These are phyloP conservation scores for Bolinopsis microptera DNA, from an alignment of 37 sponge, comb jelly and placozoan genomes.

Conservation along the genomic window DNA sequence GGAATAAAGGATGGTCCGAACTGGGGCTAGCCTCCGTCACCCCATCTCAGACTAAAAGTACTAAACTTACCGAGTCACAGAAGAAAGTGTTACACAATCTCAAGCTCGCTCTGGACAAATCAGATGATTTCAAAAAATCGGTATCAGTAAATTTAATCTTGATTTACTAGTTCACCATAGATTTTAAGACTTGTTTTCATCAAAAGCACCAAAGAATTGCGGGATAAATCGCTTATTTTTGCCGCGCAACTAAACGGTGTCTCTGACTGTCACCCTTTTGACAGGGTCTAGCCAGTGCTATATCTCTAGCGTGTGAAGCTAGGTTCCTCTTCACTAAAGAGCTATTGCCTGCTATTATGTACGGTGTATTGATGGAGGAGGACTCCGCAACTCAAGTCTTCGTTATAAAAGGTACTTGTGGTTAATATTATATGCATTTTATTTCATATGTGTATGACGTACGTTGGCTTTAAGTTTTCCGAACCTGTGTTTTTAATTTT, in stretches of 20 bases:
- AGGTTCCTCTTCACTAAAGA: background rate
- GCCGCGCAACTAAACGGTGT: too few species aligned
- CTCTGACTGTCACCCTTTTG: too few species aligned
- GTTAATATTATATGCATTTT: too few species aligned
- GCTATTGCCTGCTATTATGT: background rate
- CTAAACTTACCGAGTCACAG: background rate
- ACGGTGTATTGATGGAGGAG: background rate
- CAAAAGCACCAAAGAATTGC: too few species aligned
- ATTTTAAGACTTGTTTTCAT: too few species aligned
- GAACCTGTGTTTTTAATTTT: too few species aligned
- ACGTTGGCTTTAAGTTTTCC: too few species aligned
- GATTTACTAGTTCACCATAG: too few species aligned
- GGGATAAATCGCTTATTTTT: too few species aligned
- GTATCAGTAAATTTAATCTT: too few species aligned
- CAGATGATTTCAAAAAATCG: constrained; percentile 30
- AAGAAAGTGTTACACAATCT: background rate
- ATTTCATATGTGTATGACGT: too few species aligned
- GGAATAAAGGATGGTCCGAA: background rate
- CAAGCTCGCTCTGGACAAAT: background rate
- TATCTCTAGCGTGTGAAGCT: background rate
- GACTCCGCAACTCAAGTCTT: background rate
- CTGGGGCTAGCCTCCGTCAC: background rate
- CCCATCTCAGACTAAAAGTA: background rate
- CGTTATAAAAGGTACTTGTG: background rate
- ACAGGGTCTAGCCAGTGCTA: background rate